Conservation (phyloP, 2,888 invertebrate genomes). For the Microplitis deprimator region DNA sequence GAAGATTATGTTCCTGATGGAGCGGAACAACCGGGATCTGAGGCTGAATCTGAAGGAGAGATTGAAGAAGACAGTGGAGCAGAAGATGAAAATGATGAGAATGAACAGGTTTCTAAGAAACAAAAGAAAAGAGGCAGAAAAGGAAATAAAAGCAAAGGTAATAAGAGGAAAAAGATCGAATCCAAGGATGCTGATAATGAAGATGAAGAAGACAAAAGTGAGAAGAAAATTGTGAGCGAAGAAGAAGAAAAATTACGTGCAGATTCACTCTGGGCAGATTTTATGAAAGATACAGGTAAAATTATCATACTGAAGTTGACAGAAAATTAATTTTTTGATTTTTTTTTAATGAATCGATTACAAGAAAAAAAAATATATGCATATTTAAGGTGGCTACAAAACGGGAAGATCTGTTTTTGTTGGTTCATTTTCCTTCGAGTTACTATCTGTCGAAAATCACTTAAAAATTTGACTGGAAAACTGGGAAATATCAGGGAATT, state of each 20-base stretch:
- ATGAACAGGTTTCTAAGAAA: constrained; percentile 55
- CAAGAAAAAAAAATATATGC: no score
- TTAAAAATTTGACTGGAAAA: no score
- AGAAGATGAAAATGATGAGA: constrained; percentile 72
- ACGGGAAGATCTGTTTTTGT: no score
- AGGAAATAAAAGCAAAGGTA: constrained; percentile 55
- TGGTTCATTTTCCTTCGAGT: no score
- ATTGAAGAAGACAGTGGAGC: constrained; percentile 77
- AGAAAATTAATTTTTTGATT: no score
- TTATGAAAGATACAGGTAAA: constrained; percentile 79
- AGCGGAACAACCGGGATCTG: constrained; percentile 77
- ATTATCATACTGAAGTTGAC: constrained; percentile 5
- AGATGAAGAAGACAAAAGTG: constrained; percentile 59
- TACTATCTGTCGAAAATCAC: no score
- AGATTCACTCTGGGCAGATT: constrained; percentile 86
- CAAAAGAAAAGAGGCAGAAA: constrained; percentile 52
- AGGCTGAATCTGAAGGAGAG: constrained; percentile 79
- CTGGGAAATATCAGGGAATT: no score
- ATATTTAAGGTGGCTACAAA: no score
- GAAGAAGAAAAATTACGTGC: constrained; percentile 81
- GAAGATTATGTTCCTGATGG: constrained; percentile 83
- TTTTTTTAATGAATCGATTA: no score
- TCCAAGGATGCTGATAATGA: constrained; percentile 56
- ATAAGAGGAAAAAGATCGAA: constrained; percentile 42
- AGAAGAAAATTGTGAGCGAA: constrained; percentile 68